Conservation (phyloP, 1,140 invertebrate genomes). For the Caerostris darwini region DNA sequence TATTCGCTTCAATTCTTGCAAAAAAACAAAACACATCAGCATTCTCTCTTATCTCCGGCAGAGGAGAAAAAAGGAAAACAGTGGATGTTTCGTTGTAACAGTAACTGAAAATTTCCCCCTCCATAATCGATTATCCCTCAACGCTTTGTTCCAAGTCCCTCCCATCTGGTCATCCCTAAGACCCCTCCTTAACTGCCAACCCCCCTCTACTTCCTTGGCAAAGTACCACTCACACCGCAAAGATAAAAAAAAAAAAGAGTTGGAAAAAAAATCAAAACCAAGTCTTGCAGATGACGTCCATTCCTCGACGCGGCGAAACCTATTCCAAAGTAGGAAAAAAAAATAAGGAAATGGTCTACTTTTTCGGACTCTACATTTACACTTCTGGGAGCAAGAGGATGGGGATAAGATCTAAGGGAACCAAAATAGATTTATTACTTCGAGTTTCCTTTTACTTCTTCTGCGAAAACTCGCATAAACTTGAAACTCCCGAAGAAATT, state of each 20-base stretch:
- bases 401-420: slow-evolving; percentile 2
- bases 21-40: too few species aligned
- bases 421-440: slow-evolving; percentile 70
- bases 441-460: slow-evolving; percentile 61
- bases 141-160: not conserved
- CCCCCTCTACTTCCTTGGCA: not conserved
- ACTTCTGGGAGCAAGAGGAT: slow-evolving; percentile 24
- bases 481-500: slow-evolving; percentile 62
- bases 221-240: not conserved
- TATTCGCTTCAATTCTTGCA: too few species aligned
- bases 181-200: not conserved
- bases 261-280: not conserved
- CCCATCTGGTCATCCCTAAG: not conserved
- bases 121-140: not conserved
- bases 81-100: too few species aligned
- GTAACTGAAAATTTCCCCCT: not conserved
- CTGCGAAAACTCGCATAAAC: slow-evolving; percentile 63
- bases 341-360: slow-evolving; percentile 50
- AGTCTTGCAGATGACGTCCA: slow-evolving; percentile 3
- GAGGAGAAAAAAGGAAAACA: too few species aligned
- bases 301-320: not conserved
- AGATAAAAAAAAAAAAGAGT: not conserved
- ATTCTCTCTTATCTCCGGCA: too few species aligned
- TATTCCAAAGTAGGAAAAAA: slow-evolving; percentile 27
- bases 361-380: slow-evolving; percentile 58